Evolutionary conservation across 2,113 vertebrate species (phyloP).

Genomic region (Macquaria australasica): DNA sequence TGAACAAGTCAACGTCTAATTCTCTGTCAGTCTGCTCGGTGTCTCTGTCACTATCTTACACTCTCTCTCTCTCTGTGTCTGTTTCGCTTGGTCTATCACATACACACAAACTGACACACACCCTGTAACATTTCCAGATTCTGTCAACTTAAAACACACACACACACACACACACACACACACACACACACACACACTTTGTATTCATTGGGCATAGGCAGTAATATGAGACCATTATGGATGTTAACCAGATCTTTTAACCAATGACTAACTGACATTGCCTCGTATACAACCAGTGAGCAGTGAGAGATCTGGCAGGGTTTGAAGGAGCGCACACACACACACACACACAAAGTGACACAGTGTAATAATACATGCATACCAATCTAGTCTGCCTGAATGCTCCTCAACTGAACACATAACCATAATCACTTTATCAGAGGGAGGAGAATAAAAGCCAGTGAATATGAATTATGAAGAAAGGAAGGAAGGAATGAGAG

Average conservation of each 20-base stretch:
- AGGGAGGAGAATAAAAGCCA: conserved; percentile 71
- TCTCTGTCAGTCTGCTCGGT: conserved; percentile 11
- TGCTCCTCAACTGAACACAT: conserved; percentile 89
- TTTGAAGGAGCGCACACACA: conserved; percentile 38
- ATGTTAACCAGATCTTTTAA: conserved; percentile 77
- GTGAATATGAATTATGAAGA: conserved; percentile 68
- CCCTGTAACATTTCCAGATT: conserved; percentile 1
- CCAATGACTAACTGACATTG: conserved; percentile 73
- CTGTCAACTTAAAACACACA: conserved; percentile 43
- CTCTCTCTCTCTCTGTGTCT: not conserved
- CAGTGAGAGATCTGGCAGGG: conserved; percentile 60
- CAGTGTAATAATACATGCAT: conserved; percentile 94
- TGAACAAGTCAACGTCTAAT: conserved; percentile 35
- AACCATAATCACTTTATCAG: conserved; percentile 96
- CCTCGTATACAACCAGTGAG: conserved; percentile 74
- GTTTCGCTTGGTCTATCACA: not conserved
- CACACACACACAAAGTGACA: conserved; percentile 41
- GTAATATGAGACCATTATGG: conserved; percentile 70
- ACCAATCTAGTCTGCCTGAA: conserved; percentile 97
- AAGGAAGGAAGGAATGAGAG: conserved; percentile 46
- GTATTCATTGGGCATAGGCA: conserved; percentile 36
- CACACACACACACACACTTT: conserved; percentile 5
- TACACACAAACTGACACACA: conserved; percentile 9
- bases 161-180: conserved; percentile 16
- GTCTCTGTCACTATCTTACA: conserved; percentile 41